Percentiles rank a stretch among this genome's conserved stretches.
phyloP scores from a whole-genome alignment of 92 coral and sea anemone genomes.

The Blastomussa wellsi region DNA sequence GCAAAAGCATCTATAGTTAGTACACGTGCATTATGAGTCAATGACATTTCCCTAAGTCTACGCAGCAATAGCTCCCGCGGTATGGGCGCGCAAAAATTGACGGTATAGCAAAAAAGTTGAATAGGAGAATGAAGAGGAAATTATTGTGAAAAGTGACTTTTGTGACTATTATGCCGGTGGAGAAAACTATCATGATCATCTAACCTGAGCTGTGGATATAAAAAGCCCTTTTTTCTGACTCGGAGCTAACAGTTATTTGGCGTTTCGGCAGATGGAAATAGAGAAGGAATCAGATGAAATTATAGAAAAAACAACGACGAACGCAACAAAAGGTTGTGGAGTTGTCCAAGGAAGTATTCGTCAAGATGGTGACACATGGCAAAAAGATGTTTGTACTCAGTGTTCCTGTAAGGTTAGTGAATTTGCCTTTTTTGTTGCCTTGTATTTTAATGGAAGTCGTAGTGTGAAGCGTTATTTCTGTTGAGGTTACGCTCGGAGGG shows the following conservation, averaged over 20 bases:
- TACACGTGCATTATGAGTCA: neutral
- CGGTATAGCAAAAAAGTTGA: too few species aligned
- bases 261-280: neutral
- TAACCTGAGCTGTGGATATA: neutral
- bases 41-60: neutral
- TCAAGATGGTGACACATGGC: constrained; percentile 57
- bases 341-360: constrained; percentile 37
- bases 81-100: too few species aligned
- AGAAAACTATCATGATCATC: neutral
- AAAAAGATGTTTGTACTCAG: constrained; percentile 47
- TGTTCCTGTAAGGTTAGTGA: constrained; percentile 65
- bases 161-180: neutral
- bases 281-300: constrained; percentile 10
- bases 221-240: neutral
- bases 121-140: too few species aligned
- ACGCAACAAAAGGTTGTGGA: constrained; percentile 24
- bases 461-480: neutral
- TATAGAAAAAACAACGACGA: neutral
- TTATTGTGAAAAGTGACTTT: neutral
- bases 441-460: neutral
- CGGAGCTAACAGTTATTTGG: neutral
- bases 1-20: neutral
- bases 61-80: too few species aligned
- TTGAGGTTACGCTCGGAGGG: too few species aligned
- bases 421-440: neutral